A percentile compares a stretch with the other conserved stretches of the same genome.
phyloP scores from a whole-genome alignment of 1,140 invertebrate genomes.

The Drosophila ohnishii region DNA sequence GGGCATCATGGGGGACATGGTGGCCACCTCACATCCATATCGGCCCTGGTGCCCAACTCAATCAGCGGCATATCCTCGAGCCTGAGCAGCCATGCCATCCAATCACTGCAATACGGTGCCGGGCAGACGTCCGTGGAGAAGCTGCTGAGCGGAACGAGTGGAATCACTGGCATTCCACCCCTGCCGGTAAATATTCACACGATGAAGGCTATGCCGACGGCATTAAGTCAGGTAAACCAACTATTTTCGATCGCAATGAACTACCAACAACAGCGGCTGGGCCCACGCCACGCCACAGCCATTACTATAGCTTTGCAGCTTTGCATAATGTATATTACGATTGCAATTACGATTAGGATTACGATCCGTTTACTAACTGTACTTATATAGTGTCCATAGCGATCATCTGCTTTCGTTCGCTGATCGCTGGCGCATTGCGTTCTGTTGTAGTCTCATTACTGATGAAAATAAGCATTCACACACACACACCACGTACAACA shows the following conservation, averaged over 20 bases:
- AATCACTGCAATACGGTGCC: slow-evolving; percentile 60
- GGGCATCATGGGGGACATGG: slow-evolving; percentile 22
- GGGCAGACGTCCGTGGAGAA: slow-evolving; percentile 75
- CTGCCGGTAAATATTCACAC: slow-evolving; percentile 83
- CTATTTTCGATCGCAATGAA: slow-evolving; percentile 82
- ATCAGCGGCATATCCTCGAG: slow-evolving; percentile 82
- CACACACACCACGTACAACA: slow-evolving; percentile 8
- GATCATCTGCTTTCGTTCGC: slow-evolving; percentile 52
- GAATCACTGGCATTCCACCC: slow-evolving; percentile 82
- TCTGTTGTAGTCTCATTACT: slow-evolving; percentile 79
- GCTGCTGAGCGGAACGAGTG: slow-evolving; percentile 80
- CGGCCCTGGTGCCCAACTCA: slow-evolving; percentile 80
- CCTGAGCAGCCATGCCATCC: slow-evolving; percentile 80
- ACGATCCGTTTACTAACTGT: slow-evolving; percentile 10
- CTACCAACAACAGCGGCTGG: slow-evolving; percentile 60
- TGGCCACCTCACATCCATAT: slow-evolving; percentile 77
- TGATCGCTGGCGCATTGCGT: slow-evolving; percentile 61
- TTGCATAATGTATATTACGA: slow-evolving; percentile 32
- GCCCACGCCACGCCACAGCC: slow-evolving; percentile 19
- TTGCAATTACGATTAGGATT: slow-evolving; percentile 16
- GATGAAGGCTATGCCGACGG: slow-evolving; percentile 83
- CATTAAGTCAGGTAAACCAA: slow-evolving; percentile 83
- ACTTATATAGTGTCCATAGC: slow-evolving; percentile 33
- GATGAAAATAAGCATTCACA: slow-evolving; percentile 59
- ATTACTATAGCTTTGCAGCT: slow-evolving; percentile 39